These are phyloP conservation scores for Tetragonula clypearis DNA, from an alignment of 1,140 invertebrate species.

Conservation along the genomic window DNA sequence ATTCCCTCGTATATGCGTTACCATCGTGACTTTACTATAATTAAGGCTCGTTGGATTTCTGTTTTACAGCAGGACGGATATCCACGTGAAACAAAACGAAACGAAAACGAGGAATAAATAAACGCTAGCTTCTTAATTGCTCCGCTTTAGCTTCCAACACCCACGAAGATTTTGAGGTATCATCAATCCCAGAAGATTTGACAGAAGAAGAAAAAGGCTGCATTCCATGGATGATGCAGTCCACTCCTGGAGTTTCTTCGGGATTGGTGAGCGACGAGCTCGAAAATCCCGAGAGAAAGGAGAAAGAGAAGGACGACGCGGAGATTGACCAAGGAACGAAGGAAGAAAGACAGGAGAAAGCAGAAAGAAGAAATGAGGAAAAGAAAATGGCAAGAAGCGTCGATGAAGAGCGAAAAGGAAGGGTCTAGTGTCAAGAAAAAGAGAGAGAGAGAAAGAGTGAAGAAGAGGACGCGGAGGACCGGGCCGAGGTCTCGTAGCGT, in stretches of 20 bases:
- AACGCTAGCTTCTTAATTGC: neutral
- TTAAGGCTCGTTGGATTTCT: neutral
- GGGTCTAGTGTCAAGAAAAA: neutral
- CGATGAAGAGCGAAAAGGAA: neutral
- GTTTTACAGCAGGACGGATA: neutral
- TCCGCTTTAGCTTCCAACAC: neutral
- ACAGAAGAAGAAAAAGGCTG: neutral
- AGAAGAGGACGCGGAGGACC: conserved; percentile 70
- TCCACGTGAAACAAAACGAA: neutral
- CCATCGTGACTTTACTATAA: conserved; percentile 23
- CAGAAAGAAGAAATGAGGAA: conserved; percentile 26
- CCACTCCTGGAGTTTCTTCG: neutral
- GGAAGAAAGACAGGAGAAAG: conserved; percentile 22
- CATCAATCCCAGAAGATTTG: neutral
- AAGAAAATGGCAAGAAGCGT: conserved; percentile 33
- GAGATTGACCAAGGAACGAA: conserved; percentile 26
- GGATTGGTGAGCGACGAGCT: conserved; percentile 9
- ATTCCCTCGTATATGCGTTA: conserved; percentile 51
- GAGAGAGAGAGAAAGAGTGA: conserved; percentile 11
- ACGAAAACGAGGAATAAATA: neutral
- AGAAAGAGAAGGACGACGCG: conserved; percentile 31
- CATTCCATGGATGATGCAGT: neutral
- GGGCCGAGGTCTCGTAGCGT: conserved; percentile 77
- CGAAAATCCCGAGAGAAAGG: neutral
- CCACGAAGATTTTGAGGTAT: neutral